phyloP scores from a whole-genome alignment of 1,140 invertebrate genomes.

The Linepithema humile region DNA sequence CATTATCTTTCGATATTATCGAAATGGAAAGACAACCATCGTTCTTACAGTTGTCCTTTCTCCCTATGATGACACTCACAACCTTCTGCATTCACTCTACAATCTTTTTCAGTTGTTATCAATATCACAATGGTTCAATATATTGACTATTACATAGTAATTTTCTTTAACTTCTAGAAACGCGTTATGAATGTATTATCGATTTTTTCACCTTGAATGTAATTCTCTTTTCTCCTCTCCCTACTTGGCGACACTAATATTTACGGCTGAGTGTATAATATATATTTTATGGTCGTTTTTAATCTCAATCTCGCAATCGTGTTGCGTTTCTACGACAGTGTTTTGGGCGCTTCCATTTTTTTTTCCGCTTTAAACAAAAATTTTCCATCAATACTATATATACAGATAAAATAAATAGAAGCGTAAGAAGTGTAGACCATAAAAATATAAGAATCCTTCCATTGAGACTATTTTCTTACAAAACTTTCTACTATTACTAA shows the following conservation, averaged over 20 bases:
- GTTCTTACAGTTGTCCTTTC: conserved; percentile 39
- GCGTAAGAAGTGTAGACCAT: neutral
- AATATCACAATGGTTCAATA: conserved; percentile 71
- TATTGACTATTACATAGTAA: conserved; percentile 71
- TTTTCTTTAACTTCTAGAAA: conserved; percentile 50
- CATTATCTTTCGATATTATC: conserved; percentile 7
- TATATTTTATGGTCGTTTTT: conserved; percentile 10
- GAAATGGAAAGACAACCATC: no score
- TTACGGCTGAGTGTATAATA: neutral
- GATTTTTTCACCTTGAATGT: neutral
- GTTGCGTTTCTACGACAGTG: neutral
- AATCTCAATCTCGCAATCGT: conserved; percentile 28
- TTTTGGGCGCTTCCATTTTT: neutral
- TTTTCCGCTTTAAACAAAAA: neutral
- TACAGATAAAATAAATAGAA: neutral
- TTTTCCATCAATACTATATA: neutral
- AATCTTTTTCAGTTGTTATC: conserved; percentile 44
- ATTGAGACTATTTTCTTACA: neutral
- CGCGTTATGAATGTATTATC: conserved; percentile 2
- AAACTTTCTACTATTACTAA: neutral
- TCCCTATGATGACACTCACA: conserved; percentile 55
- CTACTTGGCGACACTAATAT: neutral
- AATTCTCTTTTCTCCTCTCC: neutral
- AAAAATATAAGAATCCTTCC: neutral
- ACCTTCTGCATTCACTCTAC: conserved; percentile 43